phyloP scores from a whole-genome alignment of 2,888 invertebrate species.

The Drosophila phalerata region DNA sequence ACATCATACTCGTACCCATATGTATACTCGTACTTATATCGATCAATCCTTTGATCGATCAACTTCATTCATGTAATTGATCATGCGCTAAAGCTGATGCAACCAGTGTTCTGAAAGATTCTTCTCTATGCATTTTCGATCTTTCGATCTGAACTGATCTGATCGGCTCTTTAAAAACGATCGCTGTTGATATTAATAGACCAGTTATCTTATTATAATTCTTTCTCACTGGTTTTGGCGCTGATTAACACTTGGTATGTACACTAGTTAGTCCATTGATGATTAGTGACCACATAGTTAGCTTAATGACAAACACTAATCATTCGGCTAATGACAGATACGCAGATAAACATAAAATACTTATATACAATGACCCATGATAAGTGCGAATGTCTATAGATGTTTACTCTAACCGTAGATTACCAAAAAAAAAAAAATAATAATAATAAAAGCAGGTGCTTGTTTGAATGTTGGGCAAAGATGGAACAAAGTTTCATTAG shows the following conservation, averaged over 20 bases:
- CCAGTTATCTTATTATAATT: not conserved
- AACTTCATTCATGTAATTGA: constrained; percentile 9
- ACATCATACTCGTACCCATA: not conserved
- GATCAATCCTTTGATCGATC: constrained; percentile 2
- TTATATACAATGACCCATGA: constrained; percentile 1
- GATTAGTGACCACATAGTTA: constrained; percentile 34
- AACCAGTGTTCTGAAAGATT: not conserved
- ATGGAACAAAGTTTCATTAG: constrained; percentile 57
- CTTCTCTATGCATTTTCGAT: not conserved
- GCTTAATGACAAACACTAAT: constrained; percentile 18
- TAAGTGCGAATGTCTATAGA: constrained; percentile 18
- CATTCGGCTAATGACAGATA: not conserved
- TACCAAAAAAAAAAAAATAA: not conserved
- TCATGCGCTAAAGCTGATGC: constrained; percentile 9
- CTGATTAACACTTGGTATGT: constrained; percentile 37
- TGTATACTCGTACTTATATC: constrained; percentile 2
- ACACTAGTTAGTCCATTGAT: constrained; percentile 49
- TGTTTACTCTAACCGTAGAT: constrained; percentile 7
- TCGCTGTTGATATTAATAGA: not conserved
- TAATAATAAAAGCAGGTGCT: constrained; percentile 23
- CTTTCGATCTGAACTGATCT: not conserved
- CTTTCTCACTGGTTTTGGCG: constrained; percentile 8
- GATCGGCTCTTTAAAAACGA: not conserved
- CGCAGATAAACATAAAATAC: not conserved
- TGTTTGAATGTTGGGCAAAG: constrained; percentile 18